Conservation (phyloP, 37 sponge, comb jelly and placozoan genomes). For the Beroe ovata region DNA sequence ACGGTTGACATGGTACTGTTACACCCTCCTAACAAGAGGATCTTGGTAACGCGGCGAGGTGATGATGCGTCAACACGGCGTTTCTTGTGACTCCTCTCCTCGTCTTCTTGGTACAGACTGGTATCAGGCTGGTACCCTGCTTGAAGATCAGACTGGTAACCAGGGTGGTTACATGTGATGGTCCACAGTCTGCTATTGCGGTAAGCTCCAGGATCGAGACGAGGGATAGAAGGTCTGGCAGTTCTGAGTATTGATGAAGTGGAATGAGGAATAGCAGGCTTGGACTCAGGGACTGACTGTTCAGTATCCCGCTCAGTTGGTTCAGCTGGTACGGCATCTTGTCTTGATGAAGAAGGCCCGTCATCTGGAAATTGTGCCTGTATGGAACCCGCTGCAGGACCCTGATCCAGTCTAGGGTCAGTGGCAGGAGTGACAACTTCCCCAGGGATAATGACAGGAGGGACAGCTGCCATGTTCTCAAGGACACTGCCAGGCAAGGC, state of each 20-base stretch:
- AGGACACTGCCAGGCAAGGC: background rate
- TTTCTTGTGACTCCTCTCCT: background rate
- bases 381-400: background rate
- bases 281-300: background rate
- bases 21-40: slow-evolving; percentile 53
- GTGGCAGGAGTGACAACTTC: background rate
- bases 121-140: background rate
- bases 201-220: background rate
- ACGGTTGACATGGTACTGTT: slow-evolving; percentile 55
- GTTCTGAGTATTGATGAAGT: background rate
- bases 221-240: background rate
- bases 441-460: background rate
- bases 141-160: background rate
- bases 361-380: background rate
- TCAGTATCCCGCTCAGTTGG: background rate
- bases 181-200: slow-evolving; percentile 32
- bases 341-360: too few relatives aligned
- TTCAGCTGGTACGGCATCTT: background rate
- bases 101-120: background rate
- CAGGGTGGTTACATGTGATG: slow-evolving; percentile 59
- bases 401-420: background rate
- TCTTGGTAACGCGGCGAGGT: slow-evolving; percentile 41
- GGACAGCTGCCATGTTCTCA: background rate
- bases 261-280: background rate
- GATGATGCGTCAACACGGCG: background rate